Base-by-base conservation (phyloP, 1,140 invertebrate genomes). In the Kradibia gibbosae region DNA sequence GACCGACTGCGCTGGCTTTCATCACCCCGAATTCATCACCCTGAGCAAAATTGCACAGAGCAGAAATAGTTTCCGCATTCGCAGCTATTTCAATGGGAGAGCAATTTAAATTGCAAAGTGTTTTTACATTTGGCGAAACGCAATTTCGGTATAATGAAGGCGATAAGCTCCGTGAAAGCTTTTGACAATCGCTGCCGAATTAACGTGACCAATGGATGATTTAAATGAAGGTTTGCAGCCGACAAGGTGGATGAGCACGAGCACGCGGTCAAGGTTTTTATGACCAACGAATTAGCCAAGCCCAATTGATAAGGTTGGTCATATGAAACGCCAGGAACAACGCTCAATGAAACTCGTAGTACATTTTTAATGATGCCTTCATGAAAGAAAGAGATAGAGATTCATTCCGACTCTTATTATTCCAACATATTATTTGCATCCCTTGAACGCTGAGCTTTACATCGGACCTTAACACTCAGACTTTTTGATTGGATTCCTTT, bases 81-180 rank as follows among this genome's bases (percentile, higher is more conserved):
- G 17, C 34, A 10, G 34, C 2, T 7, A 39, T 39, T 39, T 39
- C 62, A 39, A 39, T 36, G 62, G n/a, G 62, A 67, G 15, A 39
- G 62, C 34, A 67, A 67, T 67, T 67, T 67, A 67, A 39, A 67
- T 39, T 67, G 34, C 62, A 67, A 67, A 67, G 62, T 67, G 62
- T 67, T 67, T 67, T 67, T 39, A 17, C 20, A 67, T 39, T 67
- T 22, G 34, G 20, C 5, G 8, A 4, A 20, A 2, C 8, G 62
- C 34, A 67, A 28, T 8, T 39, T 67, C 20, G 62, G 34, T 10
- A 67, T 67, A 67, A 67, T 67, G 62, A 31, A 22, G 25, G 5
- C 60, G 60, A 62, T 62, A 62, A 17, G n/a, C 10, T 17, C 57
- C 25, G 15, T 36, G 1, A 10, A n/a, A n/a, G 17, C 34, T 36